Evolutionary conservation across 2,113 vertebrate genomes (phyloP).

Genomic region (Sakesphorus luctuosus): DNA sequence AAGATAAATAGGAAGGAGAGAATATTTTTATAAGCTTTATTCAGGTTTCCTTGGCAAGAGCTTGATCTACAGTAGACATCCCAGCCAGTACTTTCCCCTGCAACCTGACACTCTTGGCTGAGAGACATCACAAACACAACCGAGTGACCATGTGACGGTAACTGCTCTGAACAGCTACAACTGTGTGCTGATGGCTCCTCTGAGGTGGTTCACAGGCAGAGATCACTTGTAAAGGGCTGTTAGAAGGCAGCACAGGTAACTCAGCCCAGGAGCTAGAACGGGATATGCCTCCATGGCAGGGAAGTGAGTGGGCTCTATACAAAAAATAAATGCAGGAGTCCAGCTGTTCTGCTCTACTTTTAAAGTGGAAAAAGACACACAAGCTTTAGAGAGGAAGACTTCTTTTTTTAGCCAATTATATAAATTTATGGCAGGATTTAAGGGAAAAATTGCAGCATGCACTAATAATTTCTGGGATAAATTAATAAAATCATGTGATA

Average conservation of each 20-base stretch:
- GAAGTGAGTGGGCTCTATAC: not conserved
- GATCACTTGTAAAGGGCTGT: not conserved
- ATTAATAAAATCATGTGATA: not conserved
- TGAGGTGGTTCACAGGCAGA: not conserved
- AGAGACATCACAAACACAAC: conserved; percentile 66
- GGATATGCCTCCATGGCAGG: not conserved
- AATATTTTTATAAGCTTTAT: conserved; percentile 61
- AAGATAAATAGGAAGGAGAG: conserved; percentile 44
- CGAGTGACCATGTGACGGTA: not conserved
- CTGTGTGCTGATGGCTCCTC: not conserved
- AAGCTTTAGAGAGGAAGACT: not conserved
- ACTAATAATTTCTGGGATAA: not conserved
- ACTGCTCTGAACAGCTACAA: not conserved
- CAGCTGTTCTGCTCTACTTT: not conserved
- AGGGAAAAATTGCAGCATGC: not conserved
- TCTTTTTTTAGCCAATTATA: not conserved
- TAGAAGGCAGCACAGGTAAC: not conserved
- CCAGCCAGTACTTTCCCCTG: conserved; percentile 51
- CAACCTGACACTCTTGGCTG: conserved; percentile 74
- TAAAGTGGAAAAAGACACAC: not conserved
- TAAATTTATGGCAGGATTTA: not conserved
- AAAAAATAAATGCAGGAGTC: not conserved
- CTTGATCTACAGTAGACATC: conserved; percentile 48
- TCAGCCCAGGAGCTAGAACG: not conserved
- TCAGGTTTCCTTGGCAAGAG: conserved; percentile 70